These are phyloP conservation scores for Gallinago stenura DNA, from an alignment of 2,797 vertebrate genomes.

Conservation along the genomic window DNA sequence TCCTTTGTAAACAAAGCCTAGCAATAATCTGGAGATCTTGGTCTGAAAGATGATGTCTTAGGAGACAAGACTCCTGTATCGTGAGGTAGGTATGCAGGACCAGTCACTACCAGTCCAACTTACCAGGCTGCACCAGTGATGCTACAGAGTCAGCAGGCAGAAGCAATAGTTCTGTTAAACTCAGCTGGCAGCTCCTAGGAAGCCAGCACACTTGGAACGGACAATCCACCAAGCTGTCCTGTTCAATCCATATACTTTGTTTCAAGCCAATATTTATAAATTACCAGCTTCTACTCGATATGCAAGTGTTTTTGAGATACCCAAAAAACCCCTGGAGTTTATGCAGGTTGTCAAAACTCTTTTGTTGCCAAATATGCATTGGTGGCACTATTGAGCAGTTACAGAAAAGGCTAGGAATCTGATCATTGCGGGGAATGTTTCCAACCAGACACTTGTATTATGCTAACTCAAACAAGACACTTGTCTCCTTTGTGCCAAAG, in stretches of 20 bases:
- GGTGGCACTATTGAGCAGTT: not conserved
- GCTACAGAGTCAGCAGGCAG: not conserved
- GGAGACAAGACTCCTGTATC: not conserved
- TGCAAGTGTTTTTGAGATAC: not conserved
- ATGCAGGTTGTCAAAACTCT: not conserved
- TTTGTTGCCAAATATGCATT: not conserved
- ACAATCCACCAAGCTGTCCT: not conserved
- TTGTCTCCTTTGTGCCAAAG: not conserved
- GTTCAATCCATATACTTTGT: not conserved
- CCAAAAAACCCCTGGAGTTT: not conserved
- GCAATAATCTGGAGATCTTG: not conserved
- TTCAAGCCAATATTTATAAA: not conserved
- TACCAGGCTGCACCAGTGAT: not conserved
- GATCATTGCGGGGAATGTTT: not conserved
- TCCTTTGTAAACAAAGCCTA: not conserved
- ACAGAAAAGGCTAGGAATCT: not conserved
- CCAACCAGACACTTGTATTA: not conserved
- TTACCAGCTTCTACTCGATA: not conserved
- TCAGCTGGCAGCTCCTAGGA: not conserved
- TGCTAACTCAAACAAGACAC: constrained; percentile 10
- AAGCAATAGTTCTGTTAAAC: not conserved
- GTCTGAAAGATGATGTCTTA: not conserved
- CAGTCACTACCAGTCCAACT: not conserved
- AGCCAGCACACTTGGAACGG: not conserved
- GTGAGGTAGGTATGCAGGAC: not conserved